phyloP scores from a whole-genome alignment of 2,113 vertebrate genomes.

The Atrichornis clamosus region DNA sequence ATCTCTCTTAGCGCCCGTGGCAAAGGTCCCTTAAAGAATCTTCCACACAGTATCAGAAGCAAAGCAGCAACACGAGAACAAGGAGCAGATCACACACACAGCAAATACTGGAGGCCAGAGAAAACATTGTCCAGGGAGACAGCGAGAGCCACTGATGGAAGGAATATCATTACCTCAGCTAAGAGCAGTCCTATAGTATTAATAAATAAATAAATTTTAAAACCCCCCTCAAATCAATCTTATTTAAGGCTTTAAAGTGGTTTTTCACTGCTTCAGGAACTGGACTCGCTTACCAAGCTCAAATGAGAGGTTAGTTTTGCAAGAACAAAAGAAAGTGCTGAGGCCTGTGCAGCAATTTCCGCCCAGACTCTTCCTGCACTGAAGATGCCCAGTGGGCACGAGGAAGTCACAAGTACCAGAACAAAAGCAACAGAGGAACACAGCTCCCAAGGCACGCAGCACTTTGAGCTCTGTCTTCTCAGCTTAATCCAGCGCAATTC shows the following conservation, averaged over 20 bases:
- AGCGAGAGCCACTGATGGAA: background rate
- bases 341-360: background rate
- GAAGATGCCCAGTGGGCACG: background rate
- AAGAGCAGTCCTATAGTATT: background rate
- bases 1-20: background rate
- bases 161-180: background rate
- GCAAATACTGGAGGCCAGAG: background rate
- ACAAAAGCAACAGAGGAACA: background rate
- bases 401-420: background rate
- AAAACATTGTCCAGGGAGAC: background rate
- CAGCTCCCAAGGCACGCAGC: background rate
- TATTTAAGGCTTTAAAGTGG: slow-evolving; percentile 41
- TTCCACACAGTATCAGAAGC: background rate
- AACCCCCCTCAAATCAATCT: background rate
- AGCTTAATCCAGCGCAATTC: background rate
- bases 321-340: background rate
- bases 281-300: background rate
- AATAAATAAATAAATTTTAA: background rate
- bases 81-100: background rate
- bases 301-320: slow-evolving; percentile 14
- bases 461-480: background rate
- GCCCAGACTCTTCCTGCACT: background rate
- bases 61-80: background rate
- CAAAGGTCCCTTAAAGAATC: background rate
- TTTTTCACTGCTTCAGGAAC: background rate